A percentile compares a stretch with the other conserved stretches of the same genome.
Conservation (phyloP, 37 sponge, comb jelly and placozoan genomes). For the Aplysina aerophoba region DNA sequence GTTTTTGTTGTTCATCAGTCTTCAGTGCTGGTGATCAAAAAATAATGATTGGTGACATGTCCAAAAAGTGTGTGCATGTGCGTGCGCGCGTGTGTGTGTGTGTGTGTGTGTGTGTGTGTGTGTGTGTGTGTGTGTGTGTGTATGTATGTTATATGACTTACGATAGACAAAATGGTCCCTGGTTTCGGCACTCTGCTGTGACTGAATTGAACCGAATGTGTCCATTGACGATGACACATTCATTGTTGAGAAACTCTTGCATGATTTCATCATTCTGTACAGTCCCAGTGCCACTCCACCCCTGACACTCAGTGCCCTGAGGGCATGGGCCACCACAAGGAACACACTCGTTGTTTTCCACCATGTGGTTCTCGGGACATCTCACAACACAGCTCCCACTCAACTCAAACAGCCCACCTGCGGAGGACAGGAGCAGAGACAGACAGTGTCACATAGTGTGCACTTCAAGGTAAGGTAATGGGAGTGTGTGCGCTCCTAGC, state of each 20-base stretch:
- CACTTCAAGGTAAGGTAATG: neutral
- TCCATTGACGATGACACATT: slow-evolving; percentile 28
- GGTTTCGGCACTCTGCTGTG: neutral
- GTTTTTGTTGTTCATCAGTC: too few species aligned
- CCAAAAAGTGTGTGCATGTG: neutral
- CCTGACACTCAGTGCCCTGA: slow-evolving; percentile 8
- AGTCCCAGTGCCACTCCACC: neutral
- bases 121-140: neutral
- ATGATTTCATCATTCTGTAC: neutral
- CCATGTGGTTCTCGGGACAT: neutral
- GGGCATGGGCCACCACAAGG: slow-evolving; percentile 2
- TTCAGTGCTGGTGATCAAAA: neutral
- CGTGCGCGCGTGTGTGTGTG: neutral
- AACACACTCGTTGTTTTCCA: neutral
- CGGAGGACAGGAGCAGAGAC: too few species aligned
- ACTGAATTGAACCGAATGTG: neutral
- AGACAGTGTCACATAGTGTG: neutral
- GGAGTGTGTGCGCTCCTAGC: neutral
- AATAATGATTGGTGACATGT: neutral
- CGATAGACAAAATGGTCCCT: too few species aligned
- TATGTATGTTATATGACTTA: neutral
- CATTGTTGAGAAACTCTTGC: slow-evolving; percentile 17
- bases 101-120: neutral
- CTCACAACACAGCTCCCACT: neutral
- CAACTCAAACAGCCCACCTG: slow-evolving; percentile 14